phyloP scores from a whole-genome alignment of 2,113 vertebrate species.

The Oophaga pumilio region DNA sequence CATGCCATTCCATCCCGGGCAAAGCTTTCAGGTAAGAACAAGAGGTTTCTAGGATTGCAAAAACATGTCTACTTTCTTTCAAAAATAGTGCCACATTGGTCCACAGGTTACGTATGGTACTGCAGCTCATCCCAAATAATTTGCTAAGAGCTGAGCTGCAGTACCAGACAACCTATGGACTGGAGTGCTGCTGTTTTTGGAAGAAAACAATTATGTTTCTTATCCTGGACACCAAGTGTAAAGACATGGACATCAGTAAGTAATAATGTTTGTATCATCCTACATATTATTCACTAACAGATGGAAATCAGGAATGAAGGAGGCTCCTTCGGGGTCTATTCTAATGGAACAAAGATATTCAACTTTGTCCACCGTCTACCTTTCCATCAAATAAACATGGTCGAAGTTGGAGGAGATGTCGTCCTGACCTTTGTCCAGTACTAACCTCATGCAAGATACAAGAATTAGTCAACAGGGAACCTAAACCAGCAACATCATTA shows the following conservation, averaged over 20 bases:
- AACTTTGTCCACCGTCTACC: conserved; percentile 56
- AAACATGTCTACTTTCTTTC: not conserved
- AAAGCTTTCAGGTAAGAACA: conserved; percentile 35
- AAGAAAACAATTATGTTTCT: not conserved
- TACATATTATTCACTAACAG: conserved; percentile 10
- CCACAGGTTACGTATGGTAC: not conserved
- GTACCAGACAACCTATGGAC: not conserved
- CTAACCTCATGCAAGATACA: not conserved
- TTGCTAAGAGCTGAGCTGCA: not conserved
- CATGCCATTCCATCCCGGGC: conserved; percentile 40
- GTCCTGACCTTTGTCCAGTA: conserved; percentile 54
- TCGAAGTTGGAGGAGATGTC: conserved; percentile 58
- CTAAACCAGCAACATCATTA: not conserved
- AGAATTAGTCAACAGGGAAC: not conserved
- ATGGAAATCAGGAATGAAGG: conserved; percentile 56
- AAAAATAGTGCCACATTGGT: not conserved
- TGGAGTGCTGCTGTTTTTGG: not conserved
- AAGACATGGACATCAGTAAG: not conserved
- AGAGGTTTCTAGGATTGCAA: not conserved
- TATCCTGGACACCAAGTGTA: not conserved
- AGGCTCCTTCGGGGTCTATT: conserved; percentile 27
- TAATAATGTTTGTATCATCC: not conserved
- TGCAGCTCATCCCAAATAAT: not conserved
- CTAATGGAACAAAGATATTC: conserved; percentile 42
- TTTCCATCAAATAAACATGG: conserved; percentile 50